Evolutionary conservation across 2,888 invertebrate genomes (phyloP), one percentile per base, ranked within the genome.

Genomic region (Drosophila pegasa): DNA sequence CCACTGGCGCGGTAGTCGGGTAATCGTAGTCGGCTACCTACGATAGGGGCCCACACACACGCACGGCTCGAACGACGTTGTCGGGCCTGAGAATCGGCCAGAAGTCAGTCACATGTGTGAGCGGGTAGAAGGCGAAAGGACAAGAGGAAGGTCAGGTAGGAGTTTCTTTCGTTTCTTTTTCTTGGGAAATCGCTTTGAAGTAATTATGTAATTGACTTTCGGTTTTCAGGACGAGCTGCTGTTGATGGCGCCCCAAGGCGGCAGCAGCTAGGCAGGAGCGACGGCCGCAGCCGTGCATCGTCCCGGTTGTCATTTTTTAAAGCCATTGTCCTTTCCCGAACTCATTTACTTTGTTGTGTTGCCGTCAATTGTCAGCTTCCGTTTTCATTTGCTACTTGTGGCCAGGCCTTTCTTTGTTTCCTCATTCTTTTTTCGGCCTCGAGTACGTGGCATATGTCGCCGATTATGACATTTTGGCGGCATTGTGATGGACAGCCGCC

Each of bases 381-480:
- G 83, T 86, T 83, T 68, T 66, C 69, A 70, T 82, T 71, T 84
- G 61, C 71, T 84, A 67, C 51, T 51, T 77, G 66, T 40, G 56
- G 55, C 70, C 45, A 31, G 37, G 68, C 51, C 20, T 48, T 59
- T 41, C 47, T 16, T 31, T 54, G 20, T 31, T 59, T 45, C 37
- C 33, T 35, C 9, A 18, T 40, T 31, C 14, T 27, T 18, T 47
- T 18, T 16, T 12, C 22, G 10, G 4, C 12, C 12, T 50, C 12
- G 18, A 58, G 48, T 59, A 52, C 60, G 57, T 68, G 80, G 66
- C 82, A 80, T 75, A 73, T 87, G 82, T 84, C 81, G 78, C 60
- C 73, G 73, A 84, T 83, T 83, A 87, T 87, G 82, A 78, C 87
- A 87, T 83, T 83, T 76, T 82, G 74, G 82, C 78, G 81, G 73